Percentiles rank a stretch among this genome's conserved stretches.
These are phyloP conservation scores for Caenorhabditis sp. DNA, from an alignment of 2,888 invertebrate species.

Conservation along the genomic window DNA sequence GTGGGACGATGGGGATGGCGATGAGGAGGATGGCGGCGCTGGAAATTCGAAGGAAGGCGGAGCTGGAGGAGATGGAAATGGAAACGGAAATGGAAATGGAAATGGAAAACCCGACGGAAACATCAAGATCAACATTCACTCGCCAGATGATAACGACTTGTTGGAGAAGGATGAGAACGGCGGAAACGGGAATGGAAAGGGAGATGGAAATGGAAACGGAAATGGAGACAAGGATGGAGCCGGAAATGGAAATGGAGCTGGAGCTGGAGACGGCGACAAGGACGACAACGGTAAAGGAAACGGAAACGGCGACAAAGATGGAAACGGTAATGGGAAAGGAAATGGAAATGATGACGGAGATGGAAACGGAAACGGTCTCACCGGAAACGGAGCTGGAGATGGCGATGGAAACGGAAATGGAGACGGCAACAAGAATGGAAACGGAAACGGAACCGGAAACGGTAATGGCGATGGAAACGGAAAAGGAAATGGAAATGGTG, in stretches of 20 bases:
- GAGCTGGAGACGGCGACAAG: conserved; percentile 20
- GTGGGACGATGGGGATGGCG: conserved; percentile 26
- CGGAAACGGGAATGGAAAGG: not conserved
- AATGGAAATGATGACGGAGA: conserved; percentile 1
- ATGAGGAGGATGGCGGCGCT: conserved; percentile 3
- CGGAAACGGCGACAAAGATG: conserved; percentile 11
- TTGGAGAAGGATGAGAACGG: conserved; percentile 8
- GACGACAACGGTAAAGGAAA: conserved; percentile 21
- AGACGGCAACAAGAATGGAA: conserved; percentile 22
- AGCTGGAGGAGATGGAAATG: conserved; percentile 14
- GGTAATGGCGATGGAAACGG: not conserved
- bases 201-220: conserved; percentile 31
- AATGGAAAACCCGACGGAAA: not conserved
- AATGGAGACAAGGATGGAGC: conserved; percentile 20
- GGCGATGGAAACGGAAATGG: conserved; percentile 34
- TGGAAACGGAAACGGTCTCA: conserved; percentile 24
- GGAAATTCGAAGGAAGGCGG: not conserved
- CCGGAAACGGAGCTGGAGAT: conserved; percentile 2
- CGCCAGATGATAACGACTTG: not conserved
- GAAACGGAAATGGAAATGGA: conserved; percentile 34
- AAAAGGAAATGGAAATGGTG: conserved; percentile 1
- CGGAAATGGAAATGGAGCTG: conserved; percentile 35
- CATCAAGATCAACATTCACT: too few species aligned
- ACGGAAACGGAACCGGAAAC: not conserved
- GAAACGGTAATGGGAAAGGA: conserved; percentile 21